phyloP scores from a whole-genome alignment of 37 sponge, comb jelly and placozoan species.

The Cliona cf. orientalis region DNA sequence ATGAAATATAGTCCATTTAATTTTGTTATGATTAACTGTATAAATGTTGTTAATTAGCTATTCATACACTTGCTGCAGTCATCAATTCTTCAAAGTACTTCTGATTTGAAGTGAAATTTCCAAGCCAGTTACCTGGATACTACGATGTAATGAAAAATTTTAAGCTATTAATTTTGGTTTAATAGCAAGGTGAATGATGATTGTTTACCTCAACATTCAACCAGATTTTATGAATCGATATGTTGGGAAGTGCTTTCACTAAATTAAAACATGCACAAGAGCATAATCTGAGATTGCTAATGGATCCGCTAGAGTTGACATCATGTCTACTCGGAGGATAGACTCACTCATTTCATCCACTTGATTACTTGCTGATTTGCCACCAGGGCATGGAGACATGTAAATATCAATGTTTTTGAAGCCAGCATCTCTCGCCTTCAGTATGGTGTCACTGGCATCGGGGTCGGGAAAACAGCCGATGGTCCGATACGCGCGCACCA shows the following conservation, averaged over 20 bases:
- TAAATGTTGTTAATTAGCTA: not conserved
- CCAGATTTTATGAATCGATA: no score
- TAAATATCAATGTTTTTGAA: slow-evolving; percentile 80
- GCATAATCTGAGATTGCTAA: no score
- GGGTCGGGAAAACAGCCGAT: slow-evolving; percentile 49
- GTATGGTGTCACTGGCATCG: slow-evolving; percentile 63
- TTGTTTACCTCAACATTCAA: no score
- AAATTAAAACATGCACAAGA: no score
- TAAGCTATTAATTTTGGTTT: no score
- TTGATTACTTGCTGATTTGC: slow-evolving; percentile 63
- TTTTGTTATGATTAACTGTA: not conserved
- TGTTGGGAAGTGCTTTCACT: no score
- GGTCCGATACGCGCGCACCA: slow-evolving; percentile 75
- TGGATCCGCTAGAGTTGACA: no score
- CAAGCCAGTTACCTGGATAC: slow-evolving; percentile 68
- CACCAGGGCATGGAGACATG: slow-evolving; percentile 83
- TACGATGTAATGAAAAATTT: not conserved
- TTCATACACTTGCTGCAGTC: slow-evolving; percentile 63
- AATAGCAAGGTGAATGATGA: no score
- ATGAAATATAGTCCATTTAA: not conserved
- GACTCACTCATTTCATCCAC: slow-evolving; percentile 81
- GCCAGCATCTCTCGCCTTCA: slow-evolving; percentile 79
- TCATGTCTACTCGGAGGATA: no score
- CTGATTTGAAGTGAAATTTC: slow-evolving; percentile 50
- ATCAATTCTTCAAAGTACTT: slow-evolving; percentile 78